phyloP scores from a whole-genome alignment of 2,113 vertebrate genomes.

The Pseudopipra pipra region DNA sequence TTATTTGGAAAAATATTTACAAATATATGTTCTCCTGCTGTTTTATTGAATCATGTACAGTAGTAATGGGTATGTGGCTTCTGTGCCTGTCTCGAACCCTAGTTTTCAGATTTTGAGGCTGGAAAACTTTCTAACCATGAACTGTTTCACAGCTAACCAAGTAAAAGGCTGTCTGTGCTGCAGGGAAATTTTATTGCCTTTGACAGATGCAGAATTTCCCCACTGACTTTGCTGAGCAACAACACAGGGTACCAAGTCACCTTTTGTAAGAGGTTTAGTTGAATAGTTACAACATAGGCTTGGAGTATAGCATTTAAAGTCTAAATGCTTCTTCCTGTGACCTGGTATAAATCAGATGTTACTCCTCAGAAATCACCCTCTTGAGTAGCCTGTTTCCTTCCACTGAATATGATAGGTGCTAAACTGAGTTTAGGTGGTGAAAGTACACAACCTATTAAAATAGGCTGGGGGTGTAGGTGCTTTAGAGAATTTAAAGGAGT shows the following conservation, averaged over 20 bases:
- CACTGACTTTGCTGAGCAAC: neutral
- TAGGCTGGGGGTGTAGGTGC: neutral
- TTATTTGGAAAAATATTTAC: constrained; percentile 18
- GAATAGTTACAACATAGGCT: neutral
- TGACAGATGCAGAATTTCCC: neutral
- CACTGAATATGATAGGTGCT: neutral
- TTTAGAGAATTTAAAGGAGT: neutral
- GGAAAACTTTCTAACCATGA: neutral
- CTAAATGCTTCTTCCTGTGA: neutral
- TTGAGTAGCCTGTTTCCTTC: neutral
- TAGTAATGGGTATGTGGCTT: neutral
- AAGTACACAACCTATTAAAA: neutral
- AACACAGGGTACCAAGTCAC: neutral
- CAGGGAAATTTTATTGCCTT: neutral
- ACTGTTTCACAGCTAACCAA: neutral
- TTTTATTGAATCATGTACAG: neutral
- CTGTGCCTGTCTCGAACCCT: neutral
- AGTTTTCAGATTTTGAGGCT: neutral
- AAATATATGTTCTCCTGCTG: neutral
- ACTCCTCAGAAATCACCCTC: neutral
- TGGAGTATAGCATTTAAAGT: neutral
- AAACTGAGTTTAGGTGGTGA: neutral
- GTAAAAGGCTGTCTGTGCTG: neutral
- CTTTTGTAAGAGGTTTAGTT: neutral
- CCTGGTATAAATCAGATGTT: neutral